Base-by-base conservation (phyloP, 1,140 invertebrate species). In the Colletes latitarsis region DNA sequence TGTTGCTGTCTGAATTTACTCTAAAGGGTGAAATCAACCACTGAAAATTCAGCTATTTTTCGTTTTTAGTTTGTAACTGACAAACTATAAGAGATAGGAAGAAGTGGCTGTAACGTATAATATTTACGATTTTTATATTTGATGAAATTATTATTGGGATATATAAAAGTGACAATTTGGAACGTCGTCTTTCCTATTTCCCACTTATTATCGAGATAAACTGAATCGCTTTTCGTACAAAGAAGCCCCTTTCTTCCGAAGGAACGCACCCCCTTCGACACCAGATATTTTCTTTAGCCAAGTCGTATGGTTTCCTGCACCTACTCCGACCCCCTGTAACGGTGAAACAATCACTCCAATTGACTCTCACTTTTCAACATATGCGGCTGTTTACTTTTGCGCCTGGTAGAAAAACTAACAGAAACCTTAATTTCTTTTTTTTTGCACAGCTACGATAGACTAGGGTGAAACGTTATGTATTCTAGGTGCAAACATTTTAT, bases 211-310 rank as follows among this genome's bases (percentile, higher is more conserved):
- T 8, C 14, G 8, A 60, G 66, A 70, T 77, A 70, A 52, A 62
- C 43, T 72, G 39, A 55, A 58, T 6, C 21, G 52, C 49, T 77
- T 86, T 81, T 78, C 57, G 64, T 63, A 69, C 63, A 74, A 87
- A 52, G 87, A 88, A 88, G 78, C 86, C 86, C 43, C 52, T 85
- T 85, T 55, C 63, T 80, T 85, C 17, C 64, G 55, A 69, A 82
- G 75, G 53, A 81, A 66, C 49, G n/a, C 21, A 70, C 70, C 76
- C 81, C 72, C 81, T 71, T 78, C 62, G 78, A 79, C 63, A 83
- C 69, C 55, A 85, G 83, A 83, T 88, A 88, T 88, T 88, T 87
- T 81, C 81, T 64, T 85, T 66, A 68, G 60, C 52, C 57, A 67
- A 10, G n/a, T 85, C 71, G 15, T 88, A 88, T 14, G 86, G 86